Evolutionary conservation across 2,888 invertebrate genomes (phyloP).

Genomic region (Dicranocentrus wangi): DNA sequence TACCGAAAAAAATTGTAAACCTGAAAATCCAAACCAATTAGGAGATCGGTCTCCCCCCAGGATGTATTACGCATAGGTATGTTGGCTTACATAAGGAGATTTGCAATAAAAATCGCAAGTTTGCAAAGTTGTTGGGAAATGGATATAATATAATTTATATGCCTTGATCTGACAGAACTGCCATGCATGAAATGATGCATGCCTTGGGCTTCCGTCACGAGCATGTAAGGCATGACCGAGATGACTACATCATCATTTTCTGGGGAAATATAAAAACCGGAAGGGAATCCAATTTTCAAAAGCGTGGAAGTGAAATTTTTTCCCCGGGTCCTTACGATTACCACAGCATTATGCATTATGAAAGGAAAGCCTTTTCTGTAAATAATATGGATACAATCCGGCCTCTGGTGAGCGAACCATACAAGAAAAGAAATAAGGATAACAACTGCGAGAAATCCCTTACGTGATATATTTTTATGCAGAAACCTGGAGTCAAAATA

Average conservation of each 20-base stretch:
- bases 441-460: too few species aligned
- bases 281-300: conserved; percentile 68
- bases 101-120: neutral
- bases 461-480: too few species aligned
- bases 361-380: conserved; percentile 64
- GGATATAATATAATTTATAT: neutral
- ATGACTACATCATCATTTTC: conserved; percentile 65
- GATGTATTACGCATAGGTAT: conserved; percentile 68
- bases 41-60: conserved; percentile 69
- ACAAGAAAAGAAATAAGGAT: neutral
- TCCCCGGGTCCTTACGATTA: conserved; percentile 70
- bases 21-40: conserved; percentile 37
- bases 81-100: conserved; percentile 11
- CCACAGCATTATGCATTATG: conserved; percentile 68
- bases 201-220: conserved; percentile 66
- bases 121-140: neutral
- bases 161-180: too few species aligned
- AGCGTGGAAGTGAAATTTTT: conserved; percentile 47
- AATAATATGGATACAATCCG: conserved; percentile 67
- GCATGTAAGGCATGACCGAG: conserved; percentile 63
- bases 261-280: conserved; percentile 68
- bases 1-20: conserved; percentile 14
- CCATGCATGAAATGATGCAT: conserved; percentile 69
- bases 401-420: conserved; percentile 63
- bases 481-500: conserved; percentile 68